A percentile compares a stretch with the other conserved stretches of the same genome.
phyloP scores from a whole-genome alignment of 2,888 invertebrate species.

The Ichneumon xanthorius region DNA sequence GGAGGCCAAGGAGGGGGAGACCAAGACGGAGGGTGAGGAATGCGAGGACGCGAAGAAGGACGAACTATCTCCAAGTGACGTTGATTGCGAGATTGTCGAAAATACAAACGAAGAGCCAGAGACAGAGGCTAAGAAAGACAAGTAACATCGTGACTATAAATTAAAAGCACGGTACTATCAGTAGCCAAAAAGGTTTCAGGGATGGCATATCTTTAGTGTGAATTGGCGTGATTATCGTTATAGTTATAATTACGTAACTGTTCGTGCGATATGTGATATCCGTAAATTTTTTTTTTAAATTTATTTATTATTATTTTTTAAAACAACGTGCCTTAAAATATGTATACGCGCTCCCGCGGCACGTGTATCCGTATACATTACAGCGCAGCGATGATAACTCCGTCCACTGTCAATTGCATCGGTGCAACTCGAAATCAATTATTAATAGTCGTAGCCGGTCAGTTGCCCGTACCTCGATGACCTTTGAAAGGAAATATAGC shows the following conservation, averaged over 20 bases:
- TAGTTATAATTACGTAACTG: constrained; percentile 25
- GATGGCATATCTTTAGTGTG: constrained; percentile 31
- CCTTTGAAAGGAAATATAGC: constrained; percentile 25
- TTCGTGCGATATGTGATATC: constrained; percentile 38
- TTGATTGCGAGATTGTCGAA: constrained; percentile 29
- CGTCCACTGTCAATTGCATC: constrained; percentile 37
- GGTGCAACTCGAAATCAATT: background rate
- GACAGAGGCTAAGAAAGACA: constrained; percentile 70
- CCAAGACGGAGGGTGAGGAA: constrained; percentile 77
- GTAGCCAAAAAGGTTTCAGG: constrained; percentile 25
- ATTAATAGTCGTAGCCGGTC: background rate
- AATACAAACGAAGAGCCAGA: constrained; percentile 27
- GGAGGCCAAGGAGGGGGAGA: constrained; percentile 74
- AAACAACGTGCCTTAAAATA: constrained; percentile 42
- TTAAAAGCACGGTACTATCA: background rate
- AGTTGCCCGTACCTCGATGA: background rate
- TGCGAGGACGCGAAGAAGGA: constrained; percentile 44
- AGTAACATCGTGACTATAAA: constrained; percentile 53
- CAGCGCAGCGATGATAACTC: constrained; percentile 14
- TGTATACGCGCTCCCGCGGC: constrained; percentile 22
- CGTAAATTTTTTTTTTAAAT: background rate
- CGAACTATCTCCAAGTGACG: constrained; percentile 35
- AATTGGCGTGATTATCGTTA: constrained; percentile 33
- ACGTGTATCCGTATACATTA: background rate
- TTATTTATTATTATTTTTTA: background rate